phyloP scores from a whole-genome alignment of 2,113 vertebrate genomes.

The Carettochelys insculpta region DNA sequence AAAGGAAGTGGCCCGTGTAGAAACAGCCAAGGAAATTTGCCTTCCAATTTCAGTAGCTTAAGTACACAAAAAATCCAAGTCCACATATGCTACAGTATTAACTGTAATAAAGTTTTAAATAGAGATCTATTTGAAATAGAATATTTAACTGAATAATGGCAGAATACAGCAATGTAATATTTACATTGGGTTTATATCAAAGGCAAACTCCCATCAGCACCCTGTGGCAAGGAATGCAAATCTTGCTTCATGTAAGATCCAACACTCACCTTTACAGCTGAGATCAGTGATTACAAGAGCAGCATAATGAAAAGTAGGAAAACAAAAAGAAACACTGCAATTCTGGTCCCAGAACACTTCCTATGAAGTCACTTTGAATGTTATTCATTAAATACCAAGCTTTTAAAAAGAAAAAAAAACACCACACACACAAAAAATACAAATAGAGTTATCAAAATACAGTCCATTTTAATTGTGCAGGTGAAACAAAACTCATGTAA shows the following conservation, averaged over 20 bases:
- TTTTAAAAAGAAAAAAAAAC: no score
- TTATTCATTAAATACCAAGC: neutral
- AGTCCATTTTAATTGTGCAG: neutral
- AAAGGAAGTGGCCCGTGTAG: no score
- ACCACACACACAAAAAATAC: no score
- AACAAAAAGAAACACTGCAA: neutral
- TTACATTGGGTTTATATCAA: neutral
- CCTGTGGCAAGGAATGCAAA: neutral
- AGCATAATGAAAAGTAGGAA: neutral
- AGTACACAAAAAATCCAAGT: neutral
- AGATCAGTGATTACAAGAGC: neutral
- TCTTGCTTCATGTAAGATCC: fast-evolving
- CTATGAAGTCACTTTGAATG: neutral
- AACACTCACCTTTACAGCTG: constrained; percentile 28
- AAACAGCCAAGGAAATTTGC: neutral
- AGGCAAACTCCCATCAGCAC: neutral
- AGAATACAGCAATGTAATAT: neutral
- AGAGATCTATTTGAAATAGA: neutral
- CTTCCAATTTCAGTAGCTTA: neutral
- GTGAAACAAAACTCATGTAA: neutral
- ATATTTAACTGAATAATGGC: neutral
- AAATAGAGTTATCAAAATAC: neutral
- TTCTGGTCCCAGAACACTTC: neutral
- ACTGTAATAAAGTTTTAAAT: neutral
- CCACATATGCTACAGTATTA: neutral